phyloP scores from a whole-genome alignment of 2,113 vertebrate genomes.

The Syngnathoides biaculeatus region DNA sequence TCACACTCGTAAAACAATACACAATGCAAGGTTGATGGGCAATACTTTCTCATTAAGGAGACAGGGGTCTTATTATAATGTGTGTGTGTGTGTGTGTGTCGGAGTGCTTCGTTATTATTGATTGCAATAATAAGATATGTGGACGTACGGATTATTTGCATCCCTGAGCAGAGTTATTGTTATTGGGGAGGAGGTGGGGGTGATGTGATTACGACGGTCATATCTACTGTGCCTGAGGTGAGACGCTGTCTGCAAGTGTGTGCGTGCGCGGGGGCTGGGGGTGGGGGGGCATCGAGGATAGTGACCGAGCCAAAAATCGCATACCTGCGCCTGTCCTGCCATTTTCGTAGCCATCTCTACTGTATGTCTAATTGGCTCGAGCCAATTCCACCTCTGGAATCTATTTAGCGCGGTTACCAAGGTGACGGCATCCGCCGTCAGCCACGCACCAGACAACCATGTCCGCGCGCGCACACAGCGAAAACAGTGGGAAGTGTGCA shows the following conservation, averaged over 20 bases:
- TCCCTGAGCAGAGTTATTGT: slow-evolving; percentile 74
- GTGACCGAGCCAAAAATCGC: slow-evolving; percentile 6
- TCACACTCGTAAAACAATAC: slow-evolving; percentile 12
- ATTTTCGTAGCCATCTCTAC: slow-evolving; percentile 57
- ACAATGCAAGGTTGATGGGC: slow-evolving; percentile 45
- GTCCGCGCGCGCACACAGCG: slow-evolving; percentile 30
- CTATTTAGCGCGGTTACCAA: slow-evolving; percentile 69
- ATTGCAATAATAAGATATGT: slow-evolving; percentile 76
- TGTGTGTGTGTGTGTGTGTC: slow-evolving; percentile 6
- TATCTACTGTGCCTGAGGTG: slow-evolving; percentile 62
- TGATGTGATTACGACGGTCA: slow-evolving; percentile 70
- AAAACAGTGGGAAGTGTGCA: slow-evolving; percentile 35
- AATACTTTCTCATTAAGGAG: slow-evolving; percentile 70
- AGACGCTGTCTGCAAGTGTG: slow-evolving; percentile 53
- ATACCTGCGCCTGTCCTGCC: slow-evolving; percentile 39
- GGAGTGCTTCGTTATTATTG: slow-evolving; percentile 67
- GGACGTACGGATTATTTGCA: slow-evolving; percentile 74
- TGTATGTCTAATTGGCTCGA: slow-evolving; percentile 58
- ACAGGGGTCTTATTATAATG: slow-evolving; percentile 55
- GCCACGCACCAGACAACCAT: slow-evolving; percentile 45
- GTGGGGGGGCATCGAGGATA: not conserved
- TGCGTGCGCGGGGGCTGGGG: slow-evolving; percentile 8
- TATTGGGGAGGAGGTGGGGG: slow-evolving; percentile 44
- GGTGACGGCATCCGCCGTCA: slow-evolving; percentile 66
- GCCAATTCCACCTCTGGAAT: slow-evolving; percentile 66